Conservation (phyloP, 2,797 vertebrate genomes). For the Pyrocephalus nanus region DNA sequence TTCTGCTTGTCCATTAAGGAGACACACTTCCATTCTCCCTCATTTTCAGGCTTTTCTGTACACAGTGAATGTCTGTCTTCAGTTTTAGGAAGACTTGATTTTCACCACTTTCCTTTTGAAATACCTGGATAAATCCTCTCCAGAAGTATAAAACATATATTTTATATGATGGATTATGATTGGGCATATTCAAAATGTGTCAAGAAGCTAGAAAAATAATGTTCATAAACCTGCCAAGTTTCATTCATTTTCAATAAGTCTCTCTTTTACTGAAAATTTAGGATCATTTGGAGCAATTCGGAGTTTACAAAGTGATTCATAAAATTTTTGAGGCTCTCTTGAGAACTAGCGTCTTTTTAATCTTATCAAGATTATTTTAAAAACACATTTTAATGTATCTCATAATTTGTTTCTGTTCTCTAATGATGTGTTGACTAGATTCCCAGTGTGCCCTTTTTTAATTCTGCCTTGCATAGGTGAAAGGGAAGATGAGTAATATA, state of each 20-base stretch:
- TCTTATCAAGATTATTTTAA: not conserved
- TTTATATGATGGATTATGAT: constrained; percentile 14
- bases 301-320: not conserved
- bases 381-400: not conserved
- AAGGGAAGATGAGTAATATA: not conserved
- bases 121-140: not conserved
- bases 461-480: not conserved
- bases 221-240: not conserved
- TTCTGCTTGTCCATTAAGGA: not conserved
- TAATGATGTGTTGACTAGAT: not conserved
- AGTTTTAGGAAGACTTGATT: not conserved
- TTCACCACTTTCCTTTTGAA: not conserved
- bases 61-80: not conserved
- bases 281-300: not conserved
- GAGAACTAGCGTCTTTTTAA: not conserved
- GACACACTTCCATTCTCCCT: not conserved
- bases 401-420: not conserved
- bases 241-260: not conserved
- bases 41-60: not conserved
- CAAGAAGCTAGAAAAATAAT: not conserved
- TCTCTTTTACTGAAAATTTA: not conserved
- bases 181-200: not conserved
- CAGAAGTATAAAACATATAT: not conserved
- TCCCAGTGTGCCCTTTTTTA: not conserved
- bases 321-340: not conserved